Conservation (phyloP, 2,888 invertebrate species). For the Melitaea athalia region DNA sequence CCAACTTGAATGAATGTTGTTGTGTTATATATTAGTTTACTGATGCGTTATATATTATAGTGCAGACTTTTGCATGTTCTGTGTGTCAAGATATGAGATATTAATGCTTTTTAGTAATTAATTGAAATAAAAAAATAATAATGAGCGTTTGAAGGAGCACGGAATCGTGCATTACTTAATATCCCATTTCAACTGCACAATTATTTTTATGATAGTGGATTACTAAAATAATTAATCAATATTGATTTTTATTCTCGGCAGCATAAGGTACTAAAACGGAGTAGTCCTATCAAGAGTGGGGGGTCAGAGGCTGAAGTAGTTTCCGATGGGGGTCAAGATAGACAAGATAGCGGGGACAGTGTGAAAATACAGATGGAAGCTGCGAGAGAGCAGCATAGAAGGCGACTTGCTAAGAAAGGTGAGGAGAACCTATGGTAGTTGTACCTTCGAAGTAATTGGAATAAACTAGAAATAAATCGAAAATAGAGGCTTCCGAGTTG, state of each 20-base stretch:
- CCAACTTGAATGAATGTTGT: slow-evolving; percentile 39
- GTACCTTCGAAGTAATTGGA: too few species aligned
- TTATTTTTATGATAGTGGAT: not conserved
- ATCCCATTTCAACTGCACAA: slow-evolving; percentile 29
- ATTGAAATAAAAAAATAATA: not conserved
- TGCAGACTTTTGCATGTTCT: slow-evolving; percentile 46
- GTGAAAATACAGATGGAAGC: slow-evolving; percentile 79
- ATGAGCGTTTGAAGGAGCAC: not conserved
- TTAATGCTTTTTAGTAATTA: slow-evolving; percentile 12
- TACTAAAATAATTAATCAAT: not conserved
- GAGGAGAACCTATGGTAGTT: not conserved
- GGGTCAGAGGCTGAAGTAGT: slow-evolving; percentile 66
- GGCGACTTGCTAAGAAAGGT: slow-evolving; percentile 74
- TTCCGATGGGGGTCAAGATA: slow-evolving; percentile 58
- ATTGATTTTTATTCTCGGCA: slow-evolving; percentile 34
- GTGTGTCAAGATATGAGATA: slow-evolving; percentile 36
- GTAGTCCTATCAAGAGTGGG: slow-evolving; percentile 68
- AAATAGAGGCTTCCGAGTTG: too few species aligned
- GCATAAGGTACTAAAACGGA: slow-evolving; percentile 72
- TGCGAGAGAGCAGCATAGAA: slow-evolving; percentile 70
- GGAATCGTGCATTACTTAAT: slow-evolving; percentile 13
- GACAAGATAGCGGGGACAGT: slow-evolving; percentile 59
- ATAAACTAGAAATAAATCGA: too few species aligned
- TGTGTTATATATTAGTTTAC: slow-evolving; percentile 33
- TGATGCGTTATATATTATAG: slow-evolving; percentile 41